Base-by-base conservation (phyloP, 2,113 vertebrate genomes). In the Anarrhichthys ocellatus region DNA sequence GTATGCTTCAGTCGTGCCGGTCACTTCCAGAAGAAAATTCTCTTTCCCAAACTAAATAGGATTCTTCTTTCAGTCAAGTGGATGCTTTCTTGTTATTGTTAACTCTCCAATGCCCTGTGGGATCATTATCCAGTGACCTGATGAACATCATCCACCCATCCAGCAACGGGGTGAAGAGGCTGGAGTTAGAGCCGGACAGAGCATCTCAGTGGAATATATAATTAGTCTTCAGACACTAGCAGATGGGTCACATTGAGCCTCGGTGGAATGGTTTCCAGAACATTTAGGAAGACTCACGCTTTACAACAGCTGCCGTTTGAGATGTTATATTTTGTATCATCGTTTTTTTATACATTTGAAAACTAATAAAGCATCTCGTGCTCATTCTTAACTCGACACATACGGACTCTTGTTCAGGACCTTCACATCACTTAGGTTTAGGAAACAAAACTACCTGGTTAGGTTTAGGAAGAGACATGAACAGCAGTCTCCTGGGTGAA, bases 181-280 rank as follows among this genome's bases (percentile, higher is more conserved):
- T 73, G 36, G 50, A 80, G 74, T 56, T 18, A 11, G 65, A 75
- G 76, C 74, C 9, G 65, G 74, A 74, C 72, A 15, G n/a, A 69
- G 34, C 64, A 54, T 76, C 87, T 89, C 83, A 6, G 77, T 54
- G 78, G 87, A 88, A 85, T 88, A 58, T 88, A 78, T 73, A 90
- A 89, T 89, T 87, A 80, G 87, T 70, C 67, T 48, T 67, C 78
- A 67, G 5, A 50, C 46, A 6, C 46, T 0, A 50, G 76, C 56
- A 86, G 80, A 81, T 81, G 76, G 84, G 80, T 90, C 87, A 90
- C 68, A 1, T 2, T 62, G 62, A 88, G 29, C 65, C 72, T 59
- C 71, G n/a, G 64, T 27, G 69, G 61, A 67, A 48, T 54, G 48
- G 67, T 67, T 80, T 11, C 22, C 22, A 22, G 50, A 11, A 44